These are phyloP conservation scores for Chlorops oryzae DNA, from an alignment of 1,140 invertebrate species.

Conservation along the genomic window DNA sequence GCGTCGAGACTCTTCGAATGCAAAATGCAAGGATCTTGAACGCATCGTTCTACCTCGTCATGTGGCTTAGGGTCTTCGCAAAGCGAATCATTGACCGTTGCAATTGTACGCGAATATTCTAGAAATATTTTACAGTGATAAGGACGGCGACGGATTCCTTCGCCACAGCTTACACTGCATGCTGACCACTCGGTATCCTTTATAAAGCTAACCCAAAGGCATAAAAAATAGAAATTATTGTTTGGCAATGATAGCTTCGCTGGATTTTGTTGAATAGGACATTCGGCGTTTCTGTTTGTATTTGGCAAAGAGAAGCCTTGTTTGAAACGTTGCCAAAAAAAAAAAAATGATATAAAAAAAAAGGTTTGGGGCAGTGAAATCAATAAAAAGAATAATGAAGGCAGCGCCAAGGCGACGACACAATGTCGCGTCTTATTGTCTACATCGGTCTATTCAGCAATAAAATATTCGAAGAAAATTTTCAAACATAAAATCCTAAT, in stretches of 20 bases:
- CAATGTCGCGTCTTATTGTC: slow-evolving; percentile 35
- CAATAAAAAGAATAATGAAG: background rate
- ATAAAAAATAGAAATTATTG: slow-evolving; percentile 1
- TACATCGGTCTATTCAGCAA: too few relatives aligned
- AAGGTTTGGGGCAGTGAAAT: background rate
- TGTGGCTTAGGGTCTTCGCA: slow-evolving; percentile 77
- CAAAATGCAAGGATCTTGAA: slow-evolving; percentile 64
- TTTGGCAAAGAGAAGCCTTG: too few relatives aligned
- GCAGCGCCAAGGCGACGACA: slow-evolving; percentile 35
- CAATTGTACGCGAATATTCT: slow-evolving; percentile 80
- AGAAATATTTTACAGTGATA: slow-evolving; percentile 91
- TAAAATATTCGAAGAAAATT: too few relatives aligned
- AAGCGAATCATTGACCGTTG: slow-evolving; percentile 78
- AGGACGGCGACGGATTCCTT: slow-evolving; percentile 71
- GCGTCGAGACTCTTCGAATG: slow-evolving; percentile 57
- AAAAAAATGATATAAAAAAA: background rate
- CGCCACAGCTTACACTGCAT: slow-evolving; percentile 84
- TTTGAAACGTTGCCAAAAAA: too few relatives aligned
- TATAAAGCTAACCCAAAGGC: slow-evolving; percentile 55
- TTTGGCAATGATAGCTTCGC: too few relatives aligned
- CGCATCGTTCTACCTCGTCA: slow-evolving; percentile 72
- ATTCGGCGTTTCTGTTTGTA: too few relatives aligned
- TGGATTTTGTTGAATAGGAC: too few relatives aligned
- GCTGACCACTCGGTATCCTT: slow-evolving; percentile 71
- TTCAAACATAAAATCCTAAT: too few relatives aligned